Conservation (phyloP, 2,888 invertebrate genomes). For the Drosophila greeni region DNA sequence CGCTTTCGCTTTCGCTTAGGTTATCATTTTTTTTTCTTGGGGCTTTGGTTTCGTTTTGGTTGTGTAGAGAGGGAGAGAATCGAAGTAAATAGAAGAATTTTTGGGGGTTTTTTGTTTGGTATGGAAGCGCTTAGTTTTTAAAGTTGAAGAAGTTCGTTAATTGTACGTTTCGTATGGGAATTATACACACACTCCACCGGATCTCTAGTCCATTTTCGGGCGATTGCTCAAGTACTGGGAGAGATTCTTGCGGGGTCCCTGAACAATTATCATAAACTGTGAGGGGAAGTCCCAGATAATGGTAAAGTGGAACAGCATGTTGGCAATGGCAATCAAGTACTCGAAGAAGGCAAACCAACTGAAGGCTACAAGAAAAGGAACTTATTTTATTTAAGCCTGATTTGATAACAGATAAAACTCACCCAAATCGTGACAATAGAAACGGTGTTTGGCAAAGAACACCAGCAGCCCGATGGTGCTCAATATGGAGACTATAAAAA, state of each 20-base stretch:
- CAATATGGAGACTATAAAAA: slow-evolving; percentile 87
- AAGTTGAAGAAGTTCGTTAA: slow-evolving; percentile 52
- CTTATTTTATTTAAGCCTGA: too few species aligned
- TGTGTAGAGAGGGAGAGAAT: slow-evolving; percentile 17
- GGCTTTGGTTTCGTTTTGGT: slow-evolving; percentile 3
- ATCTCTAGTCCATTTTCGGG: slow-evolving; percentile 56
- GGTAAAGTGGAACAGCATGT: slow-evolving; percentile 95
- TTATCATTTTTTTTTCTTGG: slow-evolving; percentile 1
- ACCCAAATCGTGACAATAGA: slow-evolving; percentile 94
- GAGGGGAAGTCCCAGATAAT: slow-evolving; percentile 92
- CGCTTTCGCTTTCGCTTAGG: slow-evolving; percentile 26
- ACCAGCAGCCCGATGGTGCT: slow-evolving; percentile 90
- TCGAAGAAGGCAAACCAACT: slow-evolving; percentile 96
- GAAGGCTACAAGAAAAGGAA: slow-evolving; percentile 92
- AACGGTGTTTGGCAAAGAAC: slow-evolving; percentile 93
- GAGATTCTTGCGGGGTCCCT: slow-evolving; percentile 80
- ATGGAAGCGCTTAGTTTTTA: slow-evolving; percentile 63
- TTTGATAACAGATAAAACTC: too few species aligned
- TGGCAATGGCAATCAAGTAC: slow-evolving; percentile 93
- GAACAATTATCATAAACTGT: slow-evolving; percentile 87
- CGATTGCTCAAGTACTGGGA: slow-evolving; percentile 62
- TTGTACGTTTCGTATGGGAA: slow-evolving; percentile 55
- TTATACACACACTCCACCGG: slow-evolving; percentile 13
- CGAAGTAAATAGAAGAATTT: slow-evolving; percentile 20
- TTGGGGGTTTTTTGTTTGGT: slow-evolving; percentile 17